phyloP scores from a whole-genome alignment of 1,140 invertebrate species.

The Zaprionus gabonicus region DNA sequence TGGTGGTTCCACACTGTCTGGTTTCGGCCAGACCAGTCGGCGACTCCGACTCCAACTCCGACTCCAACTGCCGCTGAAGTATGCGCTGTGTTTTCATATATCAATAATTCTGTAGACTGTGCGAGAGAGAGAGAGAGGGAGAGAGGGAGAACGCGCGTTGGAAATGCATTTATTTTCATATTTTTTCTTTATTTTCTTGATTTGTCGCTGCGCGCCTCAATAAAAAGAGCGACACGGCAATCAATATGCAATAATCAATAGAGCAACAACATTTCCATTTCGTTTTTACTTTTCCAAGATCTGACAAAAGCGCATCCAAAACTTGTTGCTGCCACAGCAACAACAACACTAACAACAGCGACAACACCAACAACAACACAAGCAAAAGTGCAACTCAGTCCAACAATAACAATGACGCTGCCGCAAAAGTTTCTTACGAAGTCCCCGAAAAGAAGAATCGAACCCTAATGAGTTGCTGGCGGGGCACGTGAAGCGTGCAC shows the following conservation, averaged over 20 bases:
- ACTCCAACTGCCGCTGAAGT: constrained; percentile 16
- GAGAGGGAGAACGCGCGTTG: neutral
- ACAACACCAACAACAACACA: constrained; percentile 36
- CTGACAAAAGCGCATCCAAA: constrained; percentile 78
- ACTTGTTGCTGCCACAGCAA: constrained; percentile 54
- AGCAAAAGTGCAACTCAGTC: constrained; percentile 35
- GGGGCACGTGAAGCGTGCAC: constrained; percentile 30
- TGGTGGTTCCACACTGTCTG: constrained; percentile 79
- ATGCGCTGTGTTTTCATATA: constrained; percentile 52
- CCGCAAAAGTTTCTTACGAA: constrained; percentile 78
- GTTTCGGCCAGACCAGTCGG: constrained; percentile 71
- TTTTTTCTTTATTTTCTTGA: constrained; percentile 55
- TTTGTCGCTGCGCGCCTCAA: constrained; percentile 77
- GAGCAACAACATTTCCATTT: constrained; percentile 77
- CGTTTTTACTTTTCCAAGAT: constrained; percentile 45
- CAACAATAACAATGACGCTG: constrained; percentile 79
- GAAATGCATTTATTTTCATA: constrained; percentile 70
- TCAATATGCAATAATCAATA: constrained; percentile 83
- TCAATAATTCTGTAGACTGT: constrained; percentile 51
- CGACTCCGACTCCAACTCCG: constrained; percentile 43
- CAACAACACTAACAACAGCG: constrained; percentile 26
- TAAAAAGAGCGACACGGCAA: constrained; percentile 75
- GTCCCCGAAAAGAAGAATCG: constrained; percentile 79
- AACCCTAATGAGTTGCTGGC: constrained; percentile 79
- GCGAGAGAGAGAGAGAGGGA: neutral